Percentiles rank a stretch among this genome's conserved stretches.
Evolutionary conservation across 2,797 vertebrate genomes (phyloP).

Genomic region (Chromis chromis): DNA sequence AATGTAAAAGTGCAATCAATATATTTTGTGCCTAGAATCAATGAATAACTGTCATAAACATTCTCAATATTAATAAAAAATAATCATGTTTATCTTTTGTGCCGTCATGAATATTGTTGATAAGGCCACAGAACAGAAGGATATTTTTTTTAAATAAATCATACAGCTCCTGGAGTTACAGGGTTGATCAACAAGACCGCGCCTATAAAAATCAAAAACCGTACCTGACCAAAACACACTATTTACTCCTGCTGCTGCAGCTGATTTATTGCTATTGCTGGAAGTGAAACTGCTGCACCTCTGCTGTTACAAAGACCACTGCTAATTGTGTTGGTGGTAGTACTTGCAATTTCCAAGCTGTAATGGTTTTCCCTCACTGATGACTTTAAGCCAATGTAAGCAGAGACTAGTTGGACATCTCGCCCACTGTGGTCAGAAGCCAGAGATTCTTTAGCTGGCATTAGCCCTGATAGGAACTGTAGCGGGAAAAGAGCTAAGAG

Average conservation of each 20-base stretch:
- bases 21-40: too few species aligned
- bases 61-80: too few species aligned
- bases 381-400: constrained; percentile 33
- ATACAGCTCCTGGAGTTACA: too few species aligned
- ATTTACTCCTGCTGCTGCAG: not conserved
- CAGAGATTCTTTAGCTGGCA: constrained; percentile 46
- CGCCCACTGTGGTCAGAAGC: constrained; percentile 41
- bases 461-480: constrained; percentile 32
- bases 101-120: too few species aligned
- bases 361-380: constrained; percentile 25
- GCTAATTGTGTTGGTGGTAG: constrained; percentile 6
- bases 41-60: too few species aligned
- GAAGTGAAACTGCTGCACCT: not conserved
- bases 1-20: too few species aligned
- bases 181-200: too few species aligned
- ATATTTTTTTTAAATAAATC: too few species aligned
- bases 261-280: not conserved
- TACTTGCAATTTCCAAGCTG: constrained; percentile 19
- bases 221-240: too few species aligned
- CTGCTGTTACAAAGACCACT: not conserved
- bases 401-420: constrained; percentile 37
- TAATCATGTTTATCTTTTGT: too few species aligned
- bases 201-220: too few species aligned
- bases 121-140: too few species aligned
- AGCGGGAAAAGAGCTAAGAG: constrained; percentile 47